phyloP scores from a whole-genome alignment of 2,113 vertebrate species.

The Castor canadensis region DNA sequence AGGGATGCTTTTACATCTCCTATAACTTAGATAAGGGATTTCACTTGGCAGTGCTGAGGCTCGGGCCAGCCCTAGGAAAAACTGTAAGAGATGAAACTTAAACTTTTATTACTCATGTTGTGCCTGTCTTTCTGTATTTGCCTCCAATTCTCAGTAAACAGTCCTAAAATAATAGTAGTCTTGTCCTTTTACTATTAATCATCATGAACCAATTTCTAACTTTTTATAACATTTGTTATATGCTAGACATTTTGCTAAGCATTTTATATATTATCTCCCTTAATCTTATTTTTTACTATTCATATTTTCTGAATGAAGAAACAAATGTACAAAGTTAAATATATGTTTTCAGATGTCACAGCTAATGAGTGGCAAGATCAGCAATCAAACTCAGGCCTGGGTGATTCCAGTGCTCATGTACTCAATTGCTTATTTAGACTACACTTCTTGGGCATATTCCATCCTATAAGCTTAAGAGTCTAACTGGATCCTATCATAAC shows the following conservation, averaged over 20 bases:
- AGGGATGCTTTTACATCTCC: neutral
- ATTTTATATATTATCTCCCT: slow-evolving; percentile 10
- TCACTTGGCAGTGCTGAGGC: neutral
- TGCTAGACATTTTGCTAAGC: neutral
- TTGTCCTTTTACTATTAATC: neutral
- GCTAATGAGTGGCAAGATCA: neutral
- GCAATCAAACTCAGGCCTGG: neutral
- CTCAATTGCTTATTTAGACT: neutral
- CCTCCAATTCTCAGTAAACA: neutral
- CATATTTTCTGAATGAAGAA: slow-evolving; percentile 13
- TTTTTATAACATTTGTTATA: neutral
- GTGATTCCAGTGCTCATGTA: neutral
- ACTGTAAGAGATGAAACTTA: neutral
- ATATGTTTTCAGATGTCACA: neutral
- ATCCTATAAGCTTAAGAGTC: neutral
- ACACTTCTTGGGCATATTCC: neutral
- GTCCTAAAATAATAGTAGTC: neutral
- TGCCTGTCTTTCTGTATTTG: neutral
- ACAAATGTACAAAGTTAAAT: neutral
- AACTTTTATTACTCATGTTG: neutral
- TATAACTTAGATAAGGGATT: neutral
- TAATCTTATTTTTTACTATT: neutral
- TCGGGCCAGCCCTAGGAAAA: neutral
- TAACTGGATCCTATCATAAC: neutral
- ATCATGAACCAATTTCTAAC: neutral